A percentile compares a stretch with the other conserved stretches of the same genome.
These are phyloP conservation scores for Varecia variegata DNA, from an alignment of 2,797 vertebrate genomes.

Conservation along the genomic window DNA sequence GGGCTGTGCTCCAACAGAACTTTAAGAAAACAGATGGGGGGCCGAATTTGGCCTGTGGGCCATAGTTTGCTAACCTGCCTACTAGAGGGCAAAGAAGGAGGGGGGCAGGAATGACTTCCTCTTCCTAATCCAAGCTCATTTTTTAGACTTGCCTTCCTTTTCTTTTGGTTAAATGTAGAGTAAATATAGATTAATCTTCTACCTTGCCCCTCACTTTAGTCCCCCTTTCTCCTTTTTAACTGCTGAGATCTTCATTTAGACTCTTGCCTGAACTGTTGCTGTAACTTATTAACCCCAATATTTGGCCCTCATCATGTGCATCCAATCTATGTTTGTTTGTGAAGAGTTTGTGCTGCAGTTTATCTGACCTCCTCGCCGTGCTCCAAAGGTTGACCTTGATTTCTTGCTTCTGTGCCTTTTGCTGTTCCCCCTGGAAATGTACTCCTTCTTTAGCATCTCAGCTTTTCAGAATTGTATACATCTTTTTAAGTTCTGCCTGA, in stretches of 20 bases:
- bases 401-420: background rate
- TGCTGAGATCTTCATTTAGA: background rate
- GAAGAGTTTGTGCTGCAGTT: background rate
- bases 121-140: background rate
- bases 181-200: background rate
- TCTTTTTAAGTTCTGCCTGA: background rate
- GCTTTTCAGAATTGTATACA: background rate
- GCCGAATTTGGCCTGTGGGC: background rate
- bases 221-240: background rate
- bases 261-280: background rate
- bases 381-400: background rate
- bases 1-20: background rate
- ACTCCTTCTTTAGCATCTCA: background rate
- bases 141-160: background rate
- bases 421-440: background rate
- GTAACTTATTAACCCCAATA: background rate
- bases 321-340: background rate
- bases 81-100: background rate
- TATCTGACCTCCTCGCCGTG: background rate
- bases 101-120: background rate
- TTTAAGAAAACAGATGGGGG: background rate
- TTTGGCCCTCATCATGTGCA: background rate
- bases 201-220: background rate
- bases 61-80: background rate
- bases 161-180: background rate